Base-by-base conservation (phyloP, 2,797 vertebrate genomes). In the Pygocentrus nattereri region DNA sequence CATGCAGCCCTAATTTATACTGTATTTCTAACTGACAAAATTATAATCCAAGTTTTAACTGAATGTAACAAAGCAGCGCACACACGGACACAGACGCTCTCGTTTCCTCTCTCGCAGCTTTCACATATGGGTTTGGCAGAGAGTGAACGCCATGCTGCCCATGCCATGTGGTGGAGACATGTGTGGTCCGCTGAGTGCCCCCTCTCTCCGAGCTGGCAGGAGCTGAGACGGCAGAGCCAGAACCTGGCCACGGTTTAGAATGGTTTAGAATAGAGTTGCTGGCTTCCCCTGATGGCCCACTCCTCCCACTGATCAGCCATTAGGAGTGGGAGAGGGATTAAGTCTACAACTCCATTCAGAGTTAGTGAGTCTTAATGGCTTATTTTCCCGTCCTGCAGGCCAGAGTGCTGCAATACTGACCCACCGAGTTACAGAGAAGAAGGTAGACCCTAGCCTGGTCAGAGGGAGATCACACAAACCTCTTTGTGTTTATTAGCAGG, bases 111-210 rank as follows among this genome's bases (percentile, higher is more conserved):
- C 2, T 7, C n/a, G n/a, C 18, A 58, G 77, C 21, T 7, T 61
- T 16, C 25, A 30, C 74, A 84, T 70, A 78, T 82, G 77, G 54
- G 74, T 71, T 77, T 86, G 85, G 82, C 82, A 84, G 56, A 50
- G 58, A 70, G 34, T 68, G 72, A 16, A 34, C 50, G 74, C 77
- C 77, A 84, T 54, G 70, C 68, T 58, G 79, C 49, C 61, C 65
- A 72, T 75, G 74, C 82, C 83, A 86, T 86, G 80, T 86, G 85
- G 74, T 50, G n/a, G 59, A 58, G 70, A 74, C 83, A 75, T 82
- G 82, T 82, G 85, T 76, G 80, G 74, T 75, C 78, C 52, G 62
- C 25, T 82, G 76, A 69, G 61, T 76, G 67, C 49, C 59, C 82
- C 58, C n/a, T 49, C 56, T 71, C 65, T 79, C 27, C 49, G 12